These are phyloP conservation scores for Amphibalanus amphitrite DNA, from an alignment of 1,140 invertebrate genomes.

Conservation along the genomic window DNA sequence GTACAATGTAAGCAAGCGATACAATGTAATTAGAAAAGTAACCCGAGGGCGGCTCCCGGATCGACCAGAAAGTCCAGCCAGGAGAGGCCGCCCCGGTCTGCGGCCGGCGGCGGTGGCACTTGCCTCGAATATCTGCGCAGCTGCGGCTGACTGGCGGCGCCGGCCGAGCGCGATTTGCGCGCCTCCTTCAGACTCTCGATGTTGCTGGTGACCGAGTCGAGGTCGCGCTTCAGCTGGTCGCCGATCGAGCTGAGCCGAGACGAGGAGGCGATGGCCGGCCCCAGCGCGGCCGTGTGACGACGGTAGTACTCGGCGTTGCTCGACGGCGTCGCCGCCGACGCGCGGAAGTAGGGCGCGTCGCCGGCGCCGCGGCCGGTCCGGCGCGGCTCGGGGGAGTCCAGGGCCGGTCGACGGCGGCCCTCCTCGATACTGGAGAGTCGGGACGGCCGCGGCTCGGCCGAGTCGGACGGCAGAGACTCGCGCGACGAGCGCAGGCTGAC, in stretches of 20 bases:
- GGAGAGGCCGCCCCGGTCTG: too few relatives aligned
- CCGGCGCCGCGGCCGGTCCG: too few relatives aligned
- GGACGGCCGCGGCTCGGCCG: not conserved
- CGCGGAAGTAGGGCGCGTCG: not conserved
- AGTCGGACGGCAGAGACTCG: not conserved
- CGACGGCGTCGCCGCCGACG: too few relatives aligned
- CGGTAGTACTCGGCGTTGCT: not conserved
- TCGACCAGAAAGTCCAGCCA: too few relatives aligned
- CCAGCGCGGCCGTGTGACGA: not conserved
- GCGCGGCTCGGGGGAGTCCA: too few relatives aligned
- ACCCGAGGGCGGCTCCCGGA: too few relatives aligned
- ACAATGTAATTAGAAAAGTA: too few relatives aligned
- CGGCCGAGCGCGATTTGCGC: not conserved
- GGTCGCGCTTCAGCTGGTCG: not conserved
- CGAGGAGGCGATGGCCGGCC: not conserved
- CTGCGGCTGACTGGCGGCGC: not conserved
- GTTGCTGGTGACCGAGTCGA: not conserved
- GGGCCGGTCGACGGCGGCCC: too few relatives aligned
- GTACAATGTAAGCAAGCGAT: too few relatives aligned
- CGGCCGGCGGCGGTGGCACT: not conserved
- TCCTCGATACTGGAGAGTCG: not conserved
- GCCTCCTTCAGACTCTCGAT: not conserved
- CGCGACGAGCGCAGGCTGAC: constrained; percentile 1
- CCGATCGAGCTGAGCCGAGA: not conserved
- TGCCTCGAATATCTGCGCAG: not conserved